Percentiles rank a stretch among this genome's conserved stretches.
phyloP scores from a whole-genome alignment of 1,140 invertebrate species.

The Camponotus floridanus region DNA sequence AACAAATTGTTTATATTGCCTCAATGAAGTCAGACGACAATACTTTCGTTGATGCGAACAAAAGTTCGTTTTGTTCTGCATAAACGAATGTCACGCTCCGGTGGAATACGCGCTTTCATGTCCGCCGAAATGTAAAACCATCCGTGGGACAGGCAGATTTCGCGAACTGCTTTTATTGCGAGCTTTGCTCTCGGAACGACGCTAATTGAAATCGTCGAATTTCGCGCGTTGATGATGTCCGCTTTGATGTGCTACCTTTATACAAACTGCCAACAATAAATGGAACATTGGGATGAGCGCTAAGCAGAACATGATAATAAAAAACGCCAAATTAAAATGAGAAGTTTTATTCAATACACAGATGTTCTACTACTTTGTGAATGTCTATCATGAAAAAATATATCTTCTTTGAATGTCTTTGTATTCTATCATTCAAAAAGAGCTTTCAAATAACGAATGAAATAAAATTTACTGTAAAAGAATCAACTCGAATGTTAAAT shows the following conservation, averaged over 20 bases:
- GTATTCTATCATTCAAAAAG: neutral
- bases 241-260: constrained; percentile 54
- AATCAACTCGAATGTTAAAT: no score
- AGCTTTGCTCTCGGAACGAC: constrained; percentile 69
- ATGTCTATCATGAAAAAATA: constrained; percentile 1
- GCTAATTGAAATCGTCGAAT: constrained; percentile 74
- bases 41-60: constrained; percentile 60
- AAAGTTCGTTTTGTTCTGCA: constrained; percentile 58
- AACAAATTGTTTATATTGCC: constrained; percentile 37
- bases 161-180: constrained; percentile 74
- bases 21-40: constrained; percentile 45
- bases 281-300: constrained; percentile 35
- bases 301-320: constrained; percentile 44
- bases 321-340: constrained; percentile 54
- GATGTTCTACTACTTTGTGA: neutral
- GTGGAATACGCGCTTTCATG: constrained; percentile 60
- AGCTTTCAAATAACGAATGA: neutral
- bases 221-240: constrained; percentile 59
- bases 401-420: neutral
- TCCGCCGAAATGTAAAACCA: constrained; percentile 69
- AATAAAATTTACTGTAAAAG: constrained; percentile 19
- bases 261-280: constrained; percentile 52
- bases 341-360: constrained; percentile 22
- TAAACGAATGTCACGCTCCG: constrained; percentile 66
- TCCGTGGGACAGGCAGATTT: constrained; percentile 61